Evolutionary conservation across 2,113 vertebrate genomes (phyloP).

Genomic region (Sphaerodactylus townsendi): DNA sequence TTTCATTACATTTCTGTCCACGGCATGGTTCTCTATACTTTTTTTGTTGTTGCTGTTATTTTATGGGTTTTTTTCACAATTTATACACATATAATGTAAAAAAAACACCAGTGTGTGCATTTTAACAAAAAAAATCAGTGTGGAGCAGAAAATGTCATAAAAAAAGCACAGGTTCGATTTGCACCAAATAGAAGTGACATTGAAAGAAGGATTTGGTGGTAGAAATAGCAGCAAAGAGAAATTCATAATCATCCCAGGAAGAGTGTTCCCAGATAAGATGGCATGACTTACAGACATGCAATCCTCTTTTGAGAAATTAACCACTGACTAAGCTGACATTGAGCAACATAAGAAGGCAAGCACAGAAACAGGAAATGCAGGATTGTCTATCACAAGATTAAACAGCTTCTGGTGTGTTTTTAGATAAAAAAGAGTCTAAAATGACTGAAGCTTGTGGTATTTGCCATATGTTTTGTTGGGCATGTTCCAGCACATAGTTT

Average conservation of each 20-base stretch:
- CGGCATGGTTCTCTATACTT: too few relatives aligned
- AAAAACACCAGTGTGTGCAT: too few relatives aligned
- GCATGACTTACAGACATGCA: background rate
- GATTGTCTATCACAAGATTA: background rate
- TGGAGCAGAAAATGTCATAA: too few relatives aligned
- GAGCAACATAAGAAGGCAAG: background rate
- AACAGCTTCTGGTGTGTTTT: background rate
- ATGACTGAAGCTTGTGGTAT: background rate
- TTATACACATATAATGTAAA: too few relatives aligned
- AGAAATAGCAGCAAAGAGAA: too few relatives aligned
- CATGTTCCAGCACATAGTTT: slow-evolving; percentile 11
- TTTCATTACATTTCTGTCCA: too few relatives aligned
- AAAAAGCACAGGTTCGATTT: too few relatives aligned
- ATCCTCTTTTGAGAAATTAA: background rate
- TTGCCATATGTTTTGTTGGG: background rate
- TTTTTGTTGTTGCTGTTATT: too few relatives aligned
- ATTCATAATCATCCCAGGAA: background rate
- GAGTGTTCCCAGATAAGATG: background rate
- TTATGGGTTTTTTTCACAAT: too few relatives aligned
- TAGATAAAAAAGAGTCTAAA: background rate
- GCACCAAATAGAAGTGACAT: too few relatives aligned
- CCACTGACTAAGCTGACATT: background rate
- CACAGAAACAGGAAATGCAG: background rate
- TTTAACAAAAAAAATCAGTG: too few relatives aligned
- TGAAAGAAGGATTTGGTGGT: too few relatives aligned